Percentiles rank a stretch among this genome's conserved stretches.
Conservation (phyloP, 1,140 invertebrate genomes). For the Papilio xuthus region DNA sequence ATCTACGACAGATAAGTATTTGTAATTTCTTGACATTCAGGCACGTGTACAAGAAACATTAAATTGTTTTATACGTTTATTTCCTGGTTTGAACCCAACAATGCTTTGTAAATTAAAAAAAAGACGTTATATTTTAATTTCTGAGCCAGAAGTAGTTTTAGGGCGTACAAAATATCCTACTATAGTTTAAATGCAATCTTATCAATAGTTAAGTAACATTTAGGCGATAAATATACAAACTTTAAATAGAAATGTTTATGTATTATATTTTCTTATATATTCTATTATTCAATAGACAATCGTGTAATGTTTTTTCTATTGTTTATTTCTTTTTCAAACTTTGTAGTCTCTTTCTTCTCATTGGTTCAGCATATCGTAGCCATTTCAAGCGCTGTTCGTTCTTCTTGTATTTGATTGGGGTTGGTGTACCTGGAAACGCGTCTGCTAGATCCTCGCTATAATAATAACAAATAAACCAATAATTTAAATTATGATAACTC, state of each 20-base stretch:
- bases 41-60: background rate
- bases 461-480: slow-evolving; percentile 25
- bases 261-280: background rate
- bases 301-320: background rate
- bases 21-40: slow-evolving; percentile 15
- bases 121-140: background rate
- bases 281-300: background rate
- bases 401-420: background rate
- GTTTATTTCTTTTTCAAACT: background rate
- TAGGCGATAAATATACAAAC: background rate
- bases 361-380: slow-evolving; percentile 12
- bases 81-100: background rate
- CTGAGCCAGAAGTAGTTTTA: background rate
- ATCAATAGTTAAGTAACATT: background rate
- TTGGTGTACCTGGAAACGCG: background rate
- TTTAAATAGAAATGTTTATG: too few species aligned
- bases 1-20: slow-evolving; percentile 28
- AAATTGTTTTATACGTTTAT: background rate
- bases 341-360: background rate
- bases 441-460: slow-evolving; percentile 37
- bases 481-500: background rate
- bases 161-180: too few species aligned
- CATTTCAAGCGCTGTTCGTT: slow-evolving; percentile 33
- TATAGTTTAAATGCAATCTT: too few species aligned
- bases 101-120: background rate